A percentile compares a stretch with the other conserved stretches of the same genome.
Conservation (phyloP, 2,888 invertebrate species). For the Zygothrica quintamaculata region DNA sequence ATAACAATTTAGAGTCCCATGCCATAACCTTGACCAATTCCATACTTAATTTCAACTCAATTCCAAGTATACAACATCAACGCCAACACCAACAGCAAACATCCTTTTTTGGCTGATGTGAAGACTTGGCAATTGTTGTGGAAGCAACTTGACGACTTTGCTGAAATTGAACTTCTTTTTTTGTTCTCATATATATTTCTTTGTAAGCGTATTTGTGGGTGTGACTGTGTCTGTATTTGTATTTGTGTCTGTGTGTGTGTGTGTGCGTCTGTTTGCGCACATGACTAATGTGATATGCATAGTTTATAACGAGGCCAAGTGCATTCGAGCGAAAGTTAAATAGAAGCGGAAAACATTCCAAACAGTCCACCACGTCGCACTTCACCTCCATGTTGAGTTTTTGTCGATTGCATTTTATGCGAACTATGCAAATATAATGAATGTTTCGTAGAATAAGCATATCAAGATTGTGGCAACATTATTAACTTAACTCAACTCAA, state of each 20-base stretch:
- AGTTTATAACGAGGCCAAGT: slow-evolving; percentile 27
- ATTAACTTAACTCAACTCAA: neutral
- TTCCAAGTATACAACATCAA: too few relatives aligned
- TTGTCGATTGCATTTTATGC: slow-evolving; percentile 56
- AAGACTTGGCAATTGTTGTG: slow-evolving; percentile 26
- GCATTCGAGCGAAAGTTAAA: slow-evolving; percentile 8
- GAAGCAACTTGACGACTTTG: slow-evolving; percentile 18
- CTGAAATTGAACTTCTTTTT: slow-evolving; percentile 21
- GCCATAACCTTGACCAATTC: neutral
- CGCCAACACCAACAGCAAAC: too few relatives aligned
- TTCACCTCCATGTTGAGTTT: slow-evolving; percentile 4
- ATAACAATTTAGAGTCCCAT: slow-evolving; percentile 1
- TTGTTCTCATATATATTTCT: neutral
- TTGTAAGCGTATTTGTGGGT: slow-evolving; percentile 14
- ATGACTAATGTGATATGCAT: slow-evolving; percentile 53
- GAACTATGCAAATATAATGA: slow-evolving; percentile 67
- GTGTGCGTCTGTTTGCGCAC: slow-evolving; percentile 15
- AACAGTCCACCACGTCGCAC: neutral
- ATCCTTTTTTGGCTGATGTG: slow-evolving; percentile 29
- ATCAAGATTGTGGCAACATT: slow-evolving; percentile 37
- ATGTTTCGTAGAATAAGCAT: slow-evolving; percentile 64
- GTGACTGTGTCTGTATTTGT: slow-evolving; percentile 12
- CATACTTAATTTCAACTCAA: slow-evolving; percentile 23
- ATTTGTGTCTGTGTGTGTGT: slow-evolving; percentile 12
- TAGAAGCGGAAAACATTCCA: slow-evolving; percentile 5